Percentiles rank a stretch among this genome's conserved stretches.
phyloP scores from a whole-genome alignment of 2,888 invertebrate species.

The Apodemia hepburni region DNA sequence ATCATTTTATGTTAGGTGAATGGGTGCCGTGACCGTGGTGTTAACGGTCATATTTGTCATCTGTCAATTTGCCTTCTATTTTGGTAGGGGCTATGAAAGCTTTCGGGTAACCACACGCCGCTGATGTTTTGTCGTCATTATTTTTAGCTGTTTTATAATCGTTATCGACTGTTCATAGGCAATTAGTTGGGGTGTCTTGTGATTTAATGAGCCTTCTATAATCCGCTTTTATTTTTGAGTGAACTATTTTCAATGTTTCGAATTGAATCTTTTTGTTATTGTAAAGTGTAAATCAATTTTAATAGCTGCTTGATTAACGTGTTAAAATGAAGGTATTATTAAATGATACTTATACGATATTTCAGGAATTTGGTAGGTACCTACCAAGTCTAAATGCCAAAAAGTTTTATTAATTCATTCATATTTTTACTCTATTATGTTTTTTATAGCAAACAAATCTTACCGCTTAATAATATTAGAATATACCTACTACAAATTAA shows the following conservation, averaged over 20 bases:
- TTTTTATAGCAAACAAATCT: too few relatives aligned
- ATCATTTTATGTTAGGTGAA: slow-evolving; percentile 43
- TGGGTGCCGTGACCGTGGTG: slow-evolving; percentile 58
- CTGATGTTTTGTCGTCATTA: slow-evolving; percentile 70
- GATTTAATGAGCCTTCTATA: slow-evolving; percentile 34
- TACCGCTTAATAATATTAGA: too few relatives aligned
- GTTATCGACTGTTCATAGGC: slow-evolving; percentile 62
- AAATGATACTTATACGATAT: too few relatives aligned
- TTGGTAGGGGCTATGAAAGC: slow-evolving; percentile 72
- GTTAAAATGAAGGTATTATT: slow-evolving; percentile 1
- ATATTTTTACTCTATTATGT: too few relatives aligned
- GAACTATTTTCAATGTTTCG: slow-evolving; percentile 1
- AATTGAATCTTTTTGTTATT: slow-evolving; percentile 7
- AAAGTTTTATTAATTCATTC: too few relatives aligned
- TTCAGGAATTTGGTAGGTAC: too few relatives aligned
- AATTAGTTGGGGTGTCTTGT: slow-evolving; percentile 39
- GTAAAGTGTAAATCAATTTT: slow-evolving; percentile 3
- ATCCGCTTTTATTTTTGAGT: slow-evolving; percentile 26
- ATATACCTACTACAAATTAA: too few relatives aligned
- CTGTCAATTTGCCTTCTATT: slow-evolving; percentile 78
- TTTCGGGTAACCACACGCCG: slow-evolving; percentile 61
- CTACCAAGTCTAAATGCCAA: too few relatives aligned
- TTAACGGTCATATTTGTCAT: slow-evolving; percentile 77
- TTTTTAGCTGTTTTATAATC: slow-evolving; percentile 66
- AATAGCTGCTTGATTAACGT: slow-evolving; percentile 1